These are phyloP conservation scores for Drosophila baimaii DNA, from an alignment of 1,140 invertebrate species.

Conservation along the genomic window DNA sequence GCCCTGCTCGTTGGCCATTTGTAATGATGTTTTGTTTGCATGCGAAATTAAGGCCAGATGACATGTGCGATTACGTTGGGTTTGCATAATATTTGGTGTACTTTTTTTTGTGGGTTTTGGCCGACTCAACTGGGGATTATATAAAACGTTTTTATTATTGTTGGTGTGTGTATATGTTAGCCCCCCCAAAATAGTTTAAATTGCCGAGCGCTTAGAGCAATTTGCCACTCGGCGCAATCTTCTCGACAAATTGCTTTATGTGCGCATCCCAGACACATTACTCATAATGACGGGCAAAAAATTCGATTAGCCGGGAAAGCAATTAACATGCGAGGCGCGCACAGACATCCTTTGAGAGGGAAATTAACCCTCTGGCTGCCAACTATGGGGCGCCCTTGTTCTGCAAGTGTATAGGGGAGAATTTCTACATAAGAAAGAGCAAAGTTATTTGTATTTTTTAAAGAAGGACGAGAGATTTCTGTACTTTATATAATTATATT, in stretches of 20 bases:
- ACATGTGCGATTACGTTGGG: constrained; percentile 70
- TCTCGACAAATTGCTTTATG: constrained; percentile 75
- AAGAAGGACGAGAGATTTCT: too few relatives aligned
- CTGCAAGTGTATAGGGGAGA: too few relatives aligned
- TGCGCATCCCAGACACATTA: constrained; percentile 64
- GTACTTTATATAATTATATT: too few relatives aligned
- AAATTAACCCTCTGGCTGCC: constrained; percentile 17
- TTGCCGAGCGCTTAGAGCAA: constrained; percentile 62
- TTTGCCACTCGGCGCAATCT: constrained; percentile 63
- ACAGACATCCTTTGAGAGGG: constrained; percentile 23
- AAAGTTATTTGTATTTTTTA: too few relatives aligned
- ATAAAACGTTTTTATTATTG: constrained; percentile 59
- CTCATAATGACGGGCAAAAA: constrained; percentile 81
- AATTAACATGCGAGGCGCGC: constrained; percentile 73
- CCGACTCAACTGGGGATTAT: constrained; percentile 32
- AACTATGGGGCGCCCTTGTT: neutral
- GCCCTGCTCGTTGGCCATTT: constrained; percentile 23
- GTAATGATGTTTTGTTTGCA: constrained; percentile 73
- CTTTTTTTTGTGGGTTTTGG: constrained; percentile 16
- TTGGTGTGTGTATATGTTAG: constrained; percentile 1
- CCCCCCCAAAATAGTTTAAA: constrained; percentile 49
- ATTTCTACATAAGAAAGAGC: neutral
- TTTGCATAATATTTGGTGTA: constrained; percentile 17
- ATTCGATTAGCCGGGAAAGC: constrained; percentile 79
- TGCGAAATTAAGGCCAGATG: constrained; percentile 66